phyloP scores from a whole-genome alignment of 1,140 invertebrate genomes.

The Octopus sinensis region DNA sequence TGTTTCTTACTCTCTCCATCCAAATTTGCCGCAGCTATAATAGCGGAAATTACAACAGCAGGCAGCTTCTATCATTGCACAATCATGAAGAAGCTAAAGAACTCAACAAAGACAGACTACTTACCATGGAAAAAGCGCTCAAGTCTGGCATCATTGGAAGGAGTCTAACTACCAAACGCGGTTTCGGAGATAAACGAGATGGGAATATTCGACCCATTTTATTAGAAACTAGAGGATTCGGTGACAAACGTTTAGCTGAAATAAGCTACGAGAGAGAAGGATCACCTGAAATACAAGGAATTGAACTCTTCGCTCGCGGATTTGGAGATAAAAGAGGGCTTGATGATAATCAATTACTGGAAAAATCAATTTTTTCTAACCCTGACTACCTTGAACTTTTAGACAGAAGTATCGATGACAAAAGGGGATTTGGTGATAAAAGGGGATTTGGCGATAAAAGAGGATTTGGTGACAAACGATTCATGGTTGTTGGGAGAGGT shows the following conservation, averaged over 20 bases:
- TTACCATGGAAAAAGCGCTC: not conserved
- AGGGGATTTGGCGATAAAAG: constrained; percentile 5
- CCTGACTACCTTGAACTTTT: not conserved
- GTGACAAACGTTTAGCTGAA: constrained; percentile 20
- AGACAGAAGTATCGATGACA: not conserved
- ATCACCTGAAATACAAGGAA: no score
- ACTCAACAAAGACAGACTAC: not conserved
- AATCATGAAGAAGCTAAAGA: not conserved
- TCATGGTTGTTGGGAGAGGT: constrained; percentile 21
- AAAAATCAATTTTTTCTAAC: not conserved
- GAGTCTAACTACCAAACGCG: not conserved
- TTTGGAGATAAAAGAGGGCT: constrained; percentile 30
- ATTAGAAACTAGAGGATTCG: constrained; percentile 20
- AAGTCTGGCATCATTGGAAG: not conserved
- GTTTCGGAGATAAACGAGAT: not conserved
- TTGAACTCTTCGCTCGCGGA: not conserved
- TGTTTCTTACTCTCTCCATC: no score
- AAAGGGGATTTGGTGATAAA: constrained; percentile 11
- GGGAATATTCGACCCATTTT: not conserved
- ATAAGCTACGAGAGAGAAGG: no score
- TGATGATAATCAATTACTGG: constrained; percentile 20
- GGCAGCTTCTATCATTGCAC: not conserved
- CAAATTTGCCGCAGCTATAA: no score
- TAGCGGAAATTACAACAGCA: not conserved
- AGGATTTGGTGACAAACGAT: constrained; percentile 9